Evolutionary conservation across 2,797 vertebrate species (phyloP).

Genomic region (Pristis pectinata): DNA sequence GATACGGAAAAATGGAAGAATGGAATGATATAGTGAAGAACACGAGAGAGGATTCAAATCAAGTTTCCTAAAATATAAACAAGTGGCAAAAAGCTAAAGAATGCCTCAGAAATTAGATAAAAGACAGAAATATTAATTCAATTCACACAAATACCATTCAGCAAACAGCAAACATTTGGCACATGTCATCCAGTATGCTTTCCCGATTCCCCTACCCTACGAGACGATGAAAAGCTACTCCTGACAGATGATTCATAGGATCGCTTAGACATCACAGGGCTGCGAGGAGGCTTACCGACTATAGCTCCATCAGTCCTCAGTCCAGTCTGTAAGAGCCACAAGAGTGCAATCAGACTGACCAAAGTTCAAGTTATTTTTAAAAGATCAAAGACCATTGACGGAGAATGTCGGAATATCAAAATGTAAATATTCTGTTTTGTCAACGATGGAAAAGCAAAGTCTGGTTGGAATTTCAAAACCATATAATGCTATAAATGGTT

Average conservation of each 20-base stretch:
- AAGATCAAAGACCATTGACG: not conserved
- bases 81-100: not conserved
- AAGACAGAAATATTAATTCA: constrained; percentile 12
- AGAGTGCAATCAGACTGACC: constrained; percentile 34
- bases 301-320: constrained; percentile 74
- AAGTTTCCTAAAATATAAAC: not conserved
- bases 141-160: constrained; percentile 7
- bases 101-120: not conserved
- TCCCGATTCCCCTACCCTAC: constrained; percentile 74
- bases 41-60: not conserved
- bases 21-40: not conserved
- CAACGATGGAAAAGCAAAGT: not conserved
- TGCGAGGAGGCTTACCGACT: constrained; percentile 90
- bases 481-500: not conserved
- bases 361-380: constrained; percentile 1
- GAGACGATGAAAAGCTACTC: constrained; percentile 56
- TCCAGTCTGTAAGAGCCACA: constrained; percentile 80
- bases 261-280: constrained; percentile 82
- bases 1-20: no score
- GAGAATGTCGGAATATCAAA: not conserved
- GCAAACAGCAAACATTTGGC: constrained; percentile 8
- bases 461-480: not conserved
- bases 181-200: not conserved
- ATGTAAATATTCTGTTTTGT: not conserved
- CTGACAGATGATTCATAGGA: constrained; percentile 72